A percentile compares a stretch with the other conserved stretches of the same genome.
phyloP scores from a whole-genome alignment of 2,797 vertebrate species.

The Melanotaenia nigrans region DNA sequence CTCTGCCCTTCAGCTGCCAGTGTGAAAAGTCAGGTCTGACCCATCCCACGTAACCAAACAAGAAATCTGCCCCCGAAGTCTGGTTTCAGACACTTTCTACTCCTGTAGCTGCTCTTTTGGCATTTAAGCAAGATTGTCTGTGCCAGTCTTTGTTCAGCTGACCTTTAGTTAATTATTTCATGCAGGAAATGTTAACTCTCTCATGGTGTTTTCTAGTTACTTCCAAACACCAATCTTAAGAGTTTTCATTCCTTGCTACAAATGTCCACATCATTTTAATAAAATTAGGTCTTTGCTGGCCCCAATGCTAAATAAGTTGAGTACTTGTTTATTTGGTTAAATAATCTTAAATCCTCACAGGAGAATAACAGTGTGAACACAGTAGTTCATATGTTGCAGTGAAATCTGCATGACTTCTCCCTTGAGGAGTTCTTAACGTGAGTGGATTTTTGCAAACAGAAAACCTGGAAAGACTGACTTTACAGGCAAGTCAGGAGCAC shows the following conservation, averaged over 20 bases:
- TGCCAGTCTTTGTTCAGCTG: constrained; percentile 19
- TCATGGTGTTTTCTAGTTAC: constrained; percentile 19
- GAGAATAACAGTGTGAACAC: constrained; percentile 12
- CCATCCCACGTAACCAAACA: constrained; percentile 1
- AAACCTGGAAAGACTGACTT: neutral
- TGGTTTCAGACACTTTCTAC: constrained; percentile 15
- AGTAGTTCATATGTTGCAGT: neutral
- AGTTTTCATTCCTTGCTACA: constrained; percentile 14
- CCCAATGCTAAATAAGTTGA: neutral
- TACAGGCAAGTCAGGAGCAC: neutral
- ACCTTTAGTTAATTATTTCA: constrained; percentile 40
- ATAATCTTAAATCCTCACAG: constrained; percentile 21
- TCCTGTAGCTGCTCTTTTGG: constrained; percentile 12
- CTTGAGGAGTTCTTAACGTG: neutral
- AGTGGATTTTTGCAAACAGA: neutral
- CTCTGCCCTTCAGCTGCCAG: constrained; percentile 23
- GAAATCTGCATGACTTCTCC: neutral
- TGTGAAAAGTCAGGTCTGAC: constrained; percentile 31
- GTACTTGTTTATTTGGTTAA: constrained; percentile 12
- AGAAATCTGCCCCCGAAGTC: constrained; percentile 19
- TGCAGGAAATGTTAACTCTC: constrained; percentile 20
- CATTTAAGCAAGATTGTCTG: constrained; percentile 15
- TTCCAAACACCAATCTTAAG: constrained; percentile 17
- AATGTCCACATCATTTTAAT: constrained; percentile 24
- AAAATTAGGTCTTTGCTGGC: neutral